These are phyloP conservation scores for Sphaeramia orbicularis DNA, from an alignment of 2,797 vertebrate genomes.

Conservation along the genomic window DNA sequence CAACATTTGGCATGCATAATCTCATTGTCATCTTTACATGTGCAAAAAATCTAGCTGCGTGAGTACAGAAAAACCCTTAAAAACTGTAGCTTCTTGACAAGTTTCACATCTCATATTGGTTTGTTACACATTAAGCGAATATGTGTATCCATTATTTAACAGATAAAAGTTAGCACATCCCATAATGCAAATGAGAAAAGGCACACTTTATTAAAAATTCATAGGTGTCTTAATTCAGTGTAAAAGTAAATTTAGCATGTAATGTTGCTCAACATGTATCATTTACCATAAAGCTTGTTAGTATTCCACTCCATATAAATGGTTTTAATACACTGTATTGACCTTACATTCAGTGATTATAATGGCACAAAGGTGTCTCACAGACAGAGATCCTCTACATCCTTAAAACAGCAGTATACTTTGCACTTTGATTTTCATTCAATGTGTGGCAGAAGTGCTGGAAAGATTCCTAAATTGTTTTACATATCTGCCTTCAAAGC, in stretches of 20 bases:
- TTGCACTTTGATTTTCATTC: conserved; percentile 1
- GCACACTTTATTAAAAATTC: background rate
- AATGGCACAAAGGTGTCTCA: conserved; percentile 67
- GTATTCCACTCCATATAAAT: no score
- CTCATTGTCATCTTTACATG: conserved; percentile 1
- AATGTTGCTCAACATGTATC: background rate
- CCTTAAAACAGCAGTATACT: conserved; percentile 6
- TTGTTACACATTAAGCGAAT: conserved; percentile 25
- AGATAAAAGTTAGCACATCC: conserved; percentile 20
- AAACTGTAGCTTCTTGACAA: no score
- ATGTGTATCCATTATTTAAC: conserved; percentile 6
- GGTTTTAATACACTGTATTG: conserved; percentile 24
- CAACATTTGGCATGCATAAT: conserved; percentile 1
- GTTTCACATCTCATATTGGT: no score
- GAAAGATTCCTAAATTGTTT: background rate
- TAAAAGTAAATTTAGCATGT: conserved; percentile 17
- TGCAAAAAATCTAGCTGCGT: conserved; percentile 6
- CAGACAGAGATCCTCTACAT: conserved; percentile 13
- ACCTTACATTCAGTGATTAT: conserved; percentile 53
- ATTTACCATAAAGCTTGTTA: conserved; percentile 16
- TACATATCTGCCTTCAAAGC: conserved; percentile 3
- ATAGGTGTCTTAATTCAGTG: conserved; percentile 30
- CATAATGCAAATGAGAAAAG: conserved; percentile 14
- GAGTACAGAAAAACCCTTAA: conserved; percentile 33
- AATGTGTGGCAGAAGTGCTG: background rate